Percentiles rank a stretch among this genome's conserved stretches.
phyloP scores from a whole-genome alignment of 2,797 vertebrate species.

The Coregonus sp. region DNA sequence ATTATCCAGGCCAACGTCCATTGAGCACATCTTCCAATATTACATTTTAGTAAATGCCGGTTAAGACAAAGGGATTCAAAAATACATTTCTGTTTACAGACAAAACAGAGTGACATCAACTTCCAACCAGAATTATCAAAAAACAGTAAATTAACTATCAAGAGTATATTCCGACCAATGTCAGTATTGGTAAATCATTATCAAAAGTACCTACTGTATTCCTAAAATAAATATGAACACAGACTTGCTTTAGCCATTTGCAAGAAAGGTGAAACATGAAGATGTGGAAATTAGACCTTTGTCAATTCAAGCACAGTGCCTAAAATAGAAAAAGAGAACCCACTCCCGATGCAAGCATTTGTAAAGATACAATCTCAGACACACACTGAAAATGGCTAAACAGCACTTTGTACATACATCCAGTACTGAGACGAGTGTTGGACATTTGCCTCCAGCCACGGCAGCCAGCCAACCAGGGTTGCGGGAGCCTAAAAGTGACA shows the following conservation, averaged over 20 bases:
- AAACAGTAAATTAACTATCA: neutral
- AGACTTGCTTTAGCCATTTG: neutral
- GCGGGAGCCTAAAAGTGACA: slow-evolving; percentile 45
- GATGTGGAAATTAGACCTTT: neutral
- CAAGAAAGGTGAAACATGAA: neutral
- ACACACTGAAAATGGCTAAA: slow-evolving; percentile 12
- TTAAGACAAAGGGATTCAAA: slow-evolving; percentile 13
- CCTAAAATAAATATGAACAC: neutral
- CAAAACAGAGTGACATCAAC: neutral
- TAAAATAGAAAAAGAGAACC: slow-evolving; percentile 24
- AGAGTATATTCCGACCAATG: neutral
- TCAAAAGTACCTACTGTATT: neutral
- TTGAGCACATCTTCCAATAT: slow-evolving; percentile 4
- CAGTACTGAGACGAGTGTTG: slow-evolving; percentile 36
- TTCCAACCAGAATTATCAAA: neutral
- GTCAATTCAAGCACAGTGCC: neutral
- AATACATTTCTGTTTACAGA: neutral
- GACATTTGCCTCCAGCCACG: slow-evolving; percentile 27
- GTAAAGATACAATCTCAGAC: neutral
- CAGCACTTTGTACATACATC: slow-evolving; percentile 19
- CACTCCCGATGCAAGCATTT: slow-evolving; percentile 18
- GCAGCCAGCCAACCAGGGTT: slow-evolving; percentile 34
- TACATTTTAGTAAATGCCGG: slow-evolving; percentile 4
- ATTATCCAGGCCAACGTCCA: neutral
- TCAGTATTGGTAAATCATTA: neutral